Base-by-base conservation (phyloP, 2,888 invertebrate genomes). In the Machimus atricapillus region DNA sequence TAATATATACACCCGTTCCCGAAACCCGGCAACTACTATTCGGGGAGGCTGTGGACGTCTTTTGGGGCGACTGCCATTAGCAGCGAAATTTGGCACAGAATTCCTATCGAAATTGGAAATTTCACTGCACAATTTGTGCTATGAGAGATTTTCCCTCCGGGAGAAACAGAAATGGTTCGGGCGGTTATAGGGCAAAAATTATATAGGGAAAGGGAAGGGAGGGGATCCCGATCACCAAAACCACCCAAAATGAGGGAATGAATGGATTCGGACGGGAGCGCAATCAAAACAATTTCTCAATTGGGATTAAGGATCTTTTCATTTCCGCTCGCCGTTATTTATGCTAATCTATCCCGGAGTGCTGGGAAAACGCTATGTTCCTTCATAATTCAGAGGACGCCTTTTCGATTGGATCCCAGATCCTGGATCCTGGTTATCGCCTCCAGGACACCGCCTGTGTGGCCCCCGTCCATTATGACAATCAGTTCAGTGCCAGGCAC, bases 281-380 rank as follows among this genome's bases (percentile, higher is more conserved):
- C 52, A 83, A 83, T 83, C 83, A 83, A 81, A 81, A 83, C 83
- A 83, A 83, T 73, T 83, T 83, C 81, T 81, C 83, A 83, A 83
- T 66, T 83, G 83, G 83, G 83, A 37, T 83, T 81, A 81, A 56
- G 81, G 56, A 46, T 52, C 56, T 81, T 81, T 81, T 56, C 81
- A 52, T 81, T 81, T 81, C 81, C 56, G 46, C 43, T 79, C 81
- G 31, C 19, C 16, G 52, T 81, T 81, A 81, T 81, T 81, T 81
- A 81, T 81, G 81, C 56, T 81, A 81, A 81, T 81, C 56, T 81
- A 81, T 78, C 16, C 66, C 12, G 12, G 66, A 66, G 27, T 66
- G 66, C 27, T 66, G 23, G 8, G 19, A 27, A 46, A 46, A 27
- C 8, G n/a, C 66, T 23, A 66, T 66, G 66, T 19, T 66, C 66